Percentiles rank a stretch among this genome's conserved stretches.
Evolutionary conservation across 2,888 invertebrate species (phyloP).

Genomic region (Hypselothyrea guttata): DNA sequence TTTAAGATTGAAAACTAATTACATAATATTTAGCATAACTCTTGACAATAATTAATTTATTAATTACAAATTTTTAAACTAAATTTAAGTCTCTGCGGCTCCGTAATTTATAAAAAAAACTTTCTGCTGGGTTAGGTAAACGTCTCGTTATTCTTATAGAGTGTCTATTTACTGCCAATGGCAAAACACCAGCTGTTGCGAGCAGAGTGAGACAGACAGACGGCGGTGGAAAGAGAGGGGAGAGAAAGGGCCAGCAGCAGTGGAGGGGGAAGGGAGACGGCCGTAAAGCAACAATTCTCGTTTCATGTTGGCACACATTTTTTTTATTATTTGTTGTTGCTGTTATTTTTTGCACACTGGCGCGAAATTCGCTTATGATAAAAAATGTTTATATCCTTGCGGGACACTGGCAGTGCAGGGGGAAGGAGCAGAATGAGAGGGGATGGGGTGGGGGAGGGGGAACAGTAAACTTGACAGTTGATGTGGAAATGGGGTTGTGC

Average conservation of each 20-base stretch:
- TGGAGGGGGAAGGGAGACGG: background rate
- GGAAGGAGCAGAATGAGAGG: too few relatives aligned
- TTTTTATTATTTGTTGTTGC: slow-evolving; percentile 21
- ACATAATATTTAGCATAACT: too few relatives aligned
- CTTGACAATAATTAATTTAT: too few relatives aligned
- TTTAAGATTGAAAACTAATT: too few relatives aligned
- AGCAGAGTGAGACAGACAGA: background rate
- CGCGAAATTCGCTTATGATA: slow-evolving; percentile 73
- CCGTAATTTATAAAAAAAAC: too few relatives aligned
- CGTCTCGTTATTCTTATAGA: slow-evolving; percentile 14
- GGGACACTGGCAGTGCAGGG: slow-evolving; percentile 33
- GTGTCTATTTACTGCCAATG: slow-evolving; percentile 14
- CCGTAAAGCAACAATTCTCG: slow-evolving; percentile 34
- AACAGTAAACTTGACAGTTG: slow-evolving; percentile 79
- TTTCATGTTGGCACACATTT: slow-evolving; percentile 33
- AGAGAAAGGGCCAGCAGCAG: too few relatives aligned
- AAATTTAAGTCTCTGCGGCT: too few relatives aligned
- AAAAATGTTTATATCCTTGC: slow-evolving; percentile 79
- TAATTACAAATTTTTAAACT: too few relatives aligned
- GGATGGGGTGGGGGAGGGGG: slow-evolving; percentile 36
- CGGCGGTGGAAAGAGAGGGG: background rate
- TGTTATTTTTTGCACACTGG: slow-evolving; percentile 42
- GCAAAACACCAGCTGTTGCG: slow-evolving; percentile 22
- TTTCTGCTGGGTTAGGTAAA: too few relatives aligned
- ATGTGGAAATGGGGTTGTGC: slow-evolving; percentile 45